These are phyloP conservation scores for Struthidea cinerea DNA, from an alignment of 2,113 vertebrate genomes.

Conservation along the genomic window DNA sequence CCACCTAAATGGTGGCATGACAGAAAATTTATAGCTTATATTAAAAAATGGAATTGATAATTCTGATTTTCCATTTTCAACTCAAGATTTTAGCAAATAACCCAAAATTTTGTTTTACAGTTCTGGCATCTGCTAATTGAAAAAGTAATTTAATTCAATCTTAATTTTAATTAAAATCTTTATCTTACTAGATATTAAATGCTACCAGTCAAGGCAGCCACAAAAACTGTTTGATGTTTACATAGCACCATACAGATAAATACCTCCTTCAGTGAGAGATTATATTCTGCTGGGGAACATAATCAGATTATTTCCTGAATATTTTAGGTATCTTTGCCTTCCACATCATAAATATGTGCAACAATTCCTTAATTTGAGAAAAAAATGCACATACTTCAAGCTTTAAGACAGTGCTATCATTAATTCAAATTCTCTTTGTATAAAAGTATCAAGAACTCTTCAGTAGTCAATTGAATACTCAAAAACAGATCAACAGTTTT, in stretches of 20 bases:
- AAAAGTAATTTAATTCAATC: background rate
- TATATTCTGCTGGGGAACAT: background rate
- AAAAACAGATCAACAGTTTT: conserved; percentile 28
- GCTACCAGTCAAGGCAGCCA: background rate
- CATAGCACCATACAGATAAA: background rate
- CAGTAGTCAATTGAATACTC: conserved; percentile 45
- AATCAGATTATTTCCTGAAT: background rate
- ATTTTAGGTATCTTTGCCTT: background rate
- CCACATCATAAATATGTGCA: background rate
- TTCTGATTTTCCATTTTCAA: background rate
- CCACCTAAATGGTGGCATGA: background rate
- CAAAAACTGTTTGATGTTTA: background rate
- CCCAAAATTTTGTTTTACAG: background rate
- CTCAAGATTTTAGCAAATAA: background rate
- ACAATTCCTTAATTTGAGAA: background rate
- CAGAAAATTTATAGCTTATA: background rate
- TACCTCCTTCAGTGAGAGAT: background rate
- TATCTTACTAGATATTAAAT: background rate
- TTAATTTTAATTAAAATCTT: background rate
- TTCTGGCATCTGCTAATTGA: background rate
- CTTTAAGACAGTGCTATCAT: background rate
- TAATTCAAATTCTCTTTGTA: background rate
- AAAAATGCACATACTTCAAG: conserved; percentile 1
- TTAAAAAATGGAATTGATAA: background rate
- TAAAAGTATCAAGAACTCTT: conserved; percentile 27